Evolutionary conservation across 2,797 vertebrate genomes (phyloP), one percentile per base, ranked within the genome.

Genomic region (Eutrigla gurnardus): DNA sequence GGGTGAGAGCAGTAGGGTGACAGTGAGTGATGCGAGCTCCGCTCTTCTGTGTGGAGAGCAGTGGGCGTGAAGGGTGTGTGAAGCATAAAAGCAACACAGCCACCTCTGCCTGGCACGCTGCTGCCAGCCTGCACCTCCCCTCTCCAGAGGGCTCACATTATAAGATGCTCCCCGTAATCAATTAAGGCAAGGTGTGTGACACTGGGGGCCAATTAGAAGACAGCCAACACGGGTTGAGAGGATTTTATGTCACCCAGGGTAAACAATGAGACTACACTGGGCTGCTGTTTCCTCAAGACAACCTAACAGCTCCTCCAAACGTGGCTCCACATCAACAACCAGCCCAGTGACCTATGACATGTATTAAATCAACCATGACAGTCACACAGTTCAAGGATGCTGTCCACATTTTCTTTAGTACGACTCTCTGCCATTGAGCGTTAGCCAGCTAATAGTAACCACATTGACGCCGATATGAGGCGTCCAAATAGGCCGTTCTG

Each of bases 41-140:
- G 25, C 3, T 35, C 5, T 17, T 65, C n/a, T 52, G 25, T 58
- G 25, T 45, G 37, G 53, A 45, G 70, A 37, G 49, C 47, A 60
- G 69, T 3, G 53, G 62, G 74, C 67, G 64, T 84, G 65, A 81
- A 82, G 0, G 40, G 62, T 40, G 14, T 25, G 25, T 25, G 25
- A 25, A 25, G 25, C 25, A 25, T 25, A 25, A 25, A 25, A 25
- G 25, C 25, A 25, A 25, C 2, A 25, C 25, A 25, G n/a, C 64
- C 77, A 83, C 82, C 76, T 80, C 78, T 77, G 67, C 68, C 65
- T 25, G 25, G 25, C 25, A 25, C 25, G 25, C 25, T 25, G 25
- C 25, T 25, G 25, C 25, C 39, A 62, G 32, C 5, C 57, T 17
- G 11, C 49, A 63, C 54, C 37, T 45, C 54, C 32, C 25, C 57